Evolutionary conservation across 2,113 vertebrate species (phyloP).

Genomic region (Psittacula cyanocephala): DNA sequence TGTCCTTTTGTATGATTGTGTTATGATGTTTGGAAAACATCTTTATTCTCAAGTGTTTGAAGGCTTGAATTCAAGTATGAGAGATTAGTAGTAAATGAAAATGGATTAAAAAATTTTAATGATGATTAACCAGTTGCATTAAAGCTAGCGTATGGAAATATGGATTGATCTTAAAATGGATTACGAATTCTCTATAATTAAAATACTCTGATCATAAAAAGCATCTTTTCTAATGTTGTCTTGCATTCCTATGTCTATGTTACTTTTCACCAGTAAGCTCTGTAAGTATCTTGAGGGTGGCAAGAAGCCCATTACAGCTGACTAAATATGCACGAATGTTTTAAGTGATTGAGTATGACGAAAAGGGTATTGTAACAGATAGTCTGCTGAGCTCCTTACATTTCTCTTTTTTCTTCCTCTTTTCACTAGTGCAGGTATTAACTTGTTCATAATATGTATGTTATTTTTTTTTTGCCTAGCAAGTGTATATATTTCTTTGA

Average conservation of each 20-base stretch:
- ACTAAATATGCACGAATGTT: neutral
- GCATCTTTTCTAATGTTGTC: neutral
- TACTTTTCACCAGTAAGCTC: neutral
- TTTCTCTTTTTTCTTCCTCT: neutral
- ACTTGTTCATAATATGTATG: neutral
- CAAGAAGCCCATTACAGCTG: neutral
- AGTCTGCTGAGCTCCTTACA: neutral
- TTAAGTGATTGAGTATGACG: neutral
- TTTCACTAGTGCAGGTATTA: neutral
- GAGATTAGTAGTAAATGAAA: neutral
- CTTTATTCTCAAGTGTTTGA: neutral
- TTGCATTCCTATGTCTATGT: neutral
- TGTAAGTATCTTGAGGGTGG: neutral
- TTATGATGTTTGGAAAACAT: neutral
- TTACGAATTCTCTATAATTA: neutral
- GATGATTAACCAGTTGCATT: neutral
- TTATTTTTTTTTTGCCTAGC: neutral
- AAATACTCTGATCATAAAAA: neutral
- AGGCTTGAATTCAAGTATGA: neutral
- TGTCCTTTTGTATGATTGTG: neutral
- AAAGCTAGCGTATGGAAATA: neutral
- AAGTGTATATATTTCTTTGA: neutral
- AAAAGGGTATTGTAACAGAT: neutral
- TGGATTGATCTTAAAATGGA: neutral
- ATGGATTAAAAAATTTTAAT: neutral